Base-by-base conservation (phyloP, 2,113 vertebrate genomes). In the Grammomys surdaster region DNA sequence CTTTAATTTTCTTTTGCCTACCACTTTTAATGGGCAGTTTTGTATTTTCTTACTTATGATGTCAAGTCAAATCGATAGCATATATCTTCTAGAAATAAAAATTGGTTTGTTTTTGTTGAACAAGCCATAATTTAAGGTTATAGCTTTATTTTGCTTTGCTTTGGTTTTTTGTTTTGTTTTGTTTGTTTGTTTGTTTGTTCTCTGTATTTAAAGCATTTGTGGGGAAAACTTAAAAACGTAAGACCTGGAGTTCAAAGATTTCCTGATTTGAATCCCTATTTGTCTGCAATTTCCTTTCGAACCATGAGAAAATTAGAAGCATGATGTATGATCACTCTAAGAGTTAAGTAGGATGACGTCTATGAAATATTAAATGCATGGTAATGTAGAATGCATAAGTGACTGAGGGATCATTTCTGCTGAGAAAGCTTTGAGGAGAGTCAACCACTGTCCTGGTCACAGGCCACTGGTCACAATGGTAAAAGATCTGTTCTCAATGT, bases 41-140 rank as follows among this genome's bases (percentile, higher is more conserved):
- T 40, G 93, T 93, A 76, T 88, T 95, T 95, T 93, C 89, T 90
- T 89, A 31, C 28, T 43, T 76, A 33, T 84, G 69, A 92, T 85
- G 7, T 93, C 92, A 89, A 95, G 20, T 95, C 94, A 89, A 95
- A 92, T 20, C 75, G 69, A 70, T 26, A 95, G 54, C 43, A 92
- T 60, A 86, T 78, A 60, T 91, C 82, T 96, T 67, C 70, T 75
- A 89, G 48, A 31, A 54, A 19, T 93, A 90, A 95, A 96, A 97
- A 93, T 92, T 85, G 56, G 17, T 60, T 51, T 63, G 73, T 4
- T 46, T 93, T 72, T 77, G 51, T 51, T 69, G 88, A 93, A 81
- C 6, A 40, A 75, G 36, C 46, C 43, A 88, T 51, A 91, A 95
- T 46, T 67, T 22, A 36, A 89, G 28, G 88, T 36, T 24, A 67